Evolutionary conservation across 1,140 invertebrate species (phyloP), one percentile per base, ranked within the genome.

Genomic region (Rhyzopertha dominica): DNA sequence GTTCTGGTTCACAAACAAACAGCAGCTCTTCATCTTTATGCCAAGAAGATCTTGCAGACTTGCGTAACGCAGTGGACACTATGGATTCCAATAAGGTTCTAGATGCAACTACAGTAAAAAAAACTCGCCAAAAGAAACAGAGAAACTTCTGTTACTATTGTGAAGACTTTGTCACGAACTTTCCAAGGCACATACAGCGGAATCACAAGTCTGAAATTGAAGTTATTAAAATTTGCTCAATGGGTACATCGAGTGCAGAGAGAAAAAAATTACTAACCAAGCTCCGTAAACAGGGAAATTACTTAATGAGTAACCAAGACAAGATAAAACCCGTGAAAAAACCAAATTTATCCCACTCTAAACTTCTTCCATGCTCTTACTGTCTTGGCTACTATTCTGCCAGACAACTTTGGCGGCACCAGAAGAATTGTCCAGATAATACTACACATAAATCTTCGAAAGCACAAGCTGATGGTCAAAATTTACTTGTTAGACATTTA

Each of bases 81-180:
- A n/a, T n/a, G n/a, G n/a, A n/a, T n/a, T n/a, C n/a, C n/a, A n/a
- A n/a, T n/a, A n/a, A n/a, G n/a, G n/a, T n/a, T n/a, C n/a, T n/a
- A n/a, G n/a, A n/a, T n/a, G n/a, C n/a, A n/a, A n/a, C n/a, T n/a
- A n/a, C n/a, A n/a, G n/a, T n/a, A n/a, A n/a, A n/a, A n/a, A n/a
- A n/a, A n/a, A n/a, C n/a, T n/a, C n/a, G n/a, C n/a, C n/a, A n/a
- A n/a, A n/a, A n/a, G n/a, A n/a, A n/a, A n/a, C n/a, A n/a, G n/a
- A n/a, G n/a, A n/a, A n/a, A n/a, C n/a, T n/a, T n/a, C n/a, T 52
- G 45, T 14, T 48, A 43, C 22, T 52, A 39, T 40, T 52, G 50
- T 45, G 35, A 48, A 34, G 40, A 13, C 4, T 30, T 34, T 10
- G 40, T 48, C 4, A 20, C 25, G 8, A 43, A 43, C 40, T 52